These are phyloP conservation scores for Macrostomum cliftonense DNA, from an alignment of 2,888 invertebrate genomes.

Conservation along the genomic window DNA sequence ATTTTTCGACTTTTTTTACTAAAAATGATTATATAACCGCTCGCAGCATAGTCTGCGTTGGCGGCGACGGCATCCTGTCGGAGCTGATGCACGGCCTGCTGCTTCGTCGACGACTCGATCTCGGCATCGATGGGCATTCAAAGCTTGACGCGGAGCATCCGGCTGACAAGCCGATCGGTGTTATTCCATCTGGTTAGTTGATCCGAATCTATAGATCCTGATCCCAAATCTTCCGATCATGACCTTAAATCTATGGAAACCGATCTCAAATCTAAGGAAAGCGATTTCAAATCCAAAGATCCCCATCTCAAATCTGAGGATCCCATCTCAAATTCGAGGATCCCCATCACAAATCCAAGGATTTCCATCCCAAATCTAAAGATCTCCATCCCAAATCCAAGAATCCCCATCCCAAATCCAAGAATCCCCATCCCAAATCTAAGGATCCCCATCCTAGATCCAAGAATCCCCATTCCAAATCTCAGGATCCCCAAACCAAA, in stretches of 20 bases:
- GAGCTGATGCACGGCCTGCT: conserved; percentile 57
- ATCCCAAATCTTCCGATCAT: not conserved
- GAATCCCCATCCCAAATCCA: not conserved
- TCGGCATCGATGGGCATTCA: conserved; percentile 31
- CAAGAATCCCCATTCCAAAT: too few relatives aligned
- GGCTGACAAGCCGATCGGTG: not conserved
- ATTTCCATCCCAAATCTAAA: not conserved
- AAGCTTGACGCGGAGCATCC: conserved; percentile 24
- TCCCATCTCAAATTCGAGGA: too few relatives aligned
- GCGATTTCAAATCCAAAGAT: too few relatives aligned
- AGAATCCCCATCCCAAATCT: too few relatives aligned
- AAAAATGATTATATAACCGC: conserved; percentile 14
- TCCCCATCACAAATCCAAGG: too few relatives aligned
- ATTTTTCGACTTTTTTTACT: too few relatives aligned
- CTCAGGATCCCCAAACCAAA: too few relatives aligned
- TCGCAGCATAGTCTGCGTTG: conserved; percentile 59
- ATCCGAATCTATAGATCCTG: not conserved
- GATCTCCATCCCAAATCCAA: not conserved
- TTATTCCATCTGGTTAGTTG: not conserved
- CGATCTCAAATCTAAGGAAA: not conserved
- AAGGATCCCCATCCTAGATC: not conserved
- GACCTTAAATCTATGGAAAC: not conserved
- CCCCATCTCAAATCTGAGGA: not conserved
- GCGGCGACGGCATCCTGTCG: conserved; percentile 67
- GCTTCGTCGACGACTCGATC: conserved; percentile 43